A percentile compares a stretch with the other conserved stretches of the same genome.
phyloP scores from a whole-genome alignment of 2,797 vertebrate genomes.

The Sebastes taczanowskii region DNA sequence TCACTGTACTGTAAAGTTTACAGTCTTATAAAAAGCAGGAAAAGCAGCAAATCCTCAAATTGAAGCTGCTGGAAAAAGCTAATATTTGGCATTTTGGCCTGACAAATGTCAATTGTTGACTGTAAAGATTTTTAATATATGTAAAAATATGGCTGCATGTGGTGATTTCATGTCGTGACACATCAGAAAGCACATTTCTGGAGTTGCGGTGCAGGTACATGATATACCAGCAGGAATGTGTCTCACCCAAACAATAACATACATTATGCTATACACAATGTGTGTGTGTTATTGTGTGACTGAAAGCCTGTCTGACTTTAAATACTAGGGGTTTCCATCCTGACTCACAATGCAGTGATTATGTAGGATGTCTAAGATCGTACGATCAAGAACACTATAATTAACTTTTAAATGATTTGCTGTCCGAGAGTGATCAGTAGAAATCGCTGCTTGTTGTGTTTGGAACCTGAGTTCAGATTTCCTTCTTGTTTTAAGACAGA shows the following conservation, averaged over 20 bases:
- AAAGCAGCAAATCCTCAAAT: too few species aligned
- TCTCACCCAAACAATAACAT: conserved; percentile 29
- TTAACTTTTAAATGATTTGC: conserved; percentile 35
- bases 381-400: conserved; percentile 21
- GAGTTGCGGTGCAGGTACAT: neutral
- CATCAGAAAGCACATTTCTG: conserved; percentile 7
- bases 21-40: too few species aligned
- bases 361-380: conserved; percentile 7
- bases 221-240: neutral
- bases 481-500: neutral
- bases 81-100: neutral
- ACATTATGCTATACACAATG: neutral
- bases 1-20: too few species aligned
- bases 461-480: neutral
- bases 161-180: neutral
- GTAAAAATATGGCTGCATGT: neutral
- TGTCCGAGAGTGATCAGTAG: neutral
- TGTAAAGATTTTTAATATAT: neutral
- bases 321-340: conserved; percentile 32
- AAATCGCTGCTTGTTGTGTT: neutral
- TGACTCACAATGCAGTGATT: conserved; percentile 20
- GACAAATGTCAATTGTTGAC: neutral
- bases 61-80: neutral
- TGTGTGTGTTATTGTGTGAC: conserved; percentile 1
- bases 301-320: neutral